phyloP scores from a whole-genome alignment of 1,140 invertebrate genomes.

The Saccostrea glomerata region DNA sequence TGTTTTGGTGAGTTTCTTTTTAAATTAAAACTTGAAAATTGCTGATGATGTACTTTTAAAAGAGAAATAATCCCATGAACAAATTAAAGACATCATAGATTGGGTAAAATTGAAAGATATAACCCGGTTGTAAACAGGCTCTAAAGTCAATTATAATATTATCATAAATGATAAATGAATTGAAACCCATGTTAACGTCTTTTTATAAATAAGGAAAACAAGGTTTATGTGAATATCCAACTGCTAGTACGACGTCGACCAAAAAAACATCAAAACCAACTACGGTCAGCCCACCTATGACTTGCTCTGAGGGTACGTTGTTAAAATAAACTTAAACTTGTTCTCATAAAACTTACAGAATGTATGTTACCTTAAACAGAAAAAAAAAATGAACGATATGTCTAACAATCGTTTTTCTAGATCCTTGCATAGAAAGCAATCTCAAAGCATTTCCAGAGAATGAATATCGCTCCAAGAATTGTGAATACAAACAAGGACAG shows the following conservation, averaged over 20 bases:
- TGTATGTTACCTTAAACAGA: too few species aligned
- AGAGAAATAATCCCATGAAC: too few species aligned
- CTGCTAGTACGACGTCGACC: too few species aligned
- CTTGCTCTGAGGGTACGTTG: not conserved
- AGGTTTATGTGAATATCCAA: not conserved
- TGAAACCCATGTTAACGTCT: too few species aligned
- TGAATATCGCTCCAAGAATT: not conserved
- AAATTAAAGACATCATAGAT: too few species aligned
- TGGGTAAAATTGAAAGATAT: too few species aligned
- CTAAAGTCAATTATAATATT: too few species aligned
- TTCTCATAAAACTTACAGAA: not conserved
- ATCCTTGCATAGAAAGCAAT: not conserved
- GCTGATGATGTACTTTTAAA: too few species aligned
- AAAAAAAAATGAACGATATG: too few species aligned
- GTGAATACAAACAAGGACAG: not conserved
- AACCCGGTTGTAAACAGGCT: too few species aligned
- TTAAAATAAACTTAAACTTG: not conserved
- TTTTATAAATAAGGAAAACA: not conserved
- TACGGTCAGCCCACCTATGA: not conserved
- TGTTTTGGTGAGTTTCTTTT: not conserved
- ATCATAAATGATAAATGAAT: too few species aligned
- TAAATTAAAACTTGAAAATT: too few species aligned
- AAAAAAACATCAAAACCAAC: not conserved
- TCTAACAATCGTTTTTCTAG: not conserved
- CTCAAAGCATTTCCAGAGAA: not conserved